phyloP scores from a whole-genome alignment of 2,113 vertebrate genomes.

The Pangasianodon hypophthalmus region DNA sequence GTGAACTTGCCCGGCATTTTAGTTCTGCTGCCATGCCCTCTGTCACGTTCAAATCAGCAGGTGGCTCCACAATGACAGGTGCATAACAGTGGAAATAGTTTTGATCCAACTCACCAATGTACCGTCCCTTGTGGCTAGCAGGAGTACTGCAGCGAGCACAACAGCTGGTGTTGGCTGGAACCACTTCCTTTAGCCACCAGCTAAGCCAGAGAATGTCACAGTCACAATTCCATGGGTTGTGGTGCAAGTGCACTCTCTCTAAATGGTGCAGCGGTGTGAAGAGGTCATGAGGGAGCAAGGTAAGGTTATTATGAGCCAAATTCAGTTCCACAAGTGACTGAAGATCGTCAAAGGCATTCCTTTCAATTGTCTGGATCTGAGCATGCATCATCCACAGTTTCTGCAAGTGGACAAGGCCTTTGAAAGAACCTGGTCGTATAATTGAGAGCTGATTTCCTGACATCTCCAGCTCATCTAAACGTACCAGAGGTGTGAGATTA shows the following conservation, averaged over 20 bases:
- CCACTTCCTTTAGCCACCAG: conserved; percentile 99
- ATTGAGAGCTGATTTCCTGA: conserved; percentile 95
- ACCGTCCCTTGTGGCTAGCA: conserved; percentile 89
- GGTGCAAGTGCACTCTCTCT: conserved; percentile 95
- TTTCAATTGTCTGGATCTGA: conserved; percentile 96
- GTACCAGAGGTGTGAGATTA: conserved; percentile 94
- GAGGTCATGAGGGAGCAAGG: conserved; percentile 96
- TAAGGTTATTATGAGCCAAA: conserved; percentile 97
- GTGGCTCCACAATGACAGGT: conserved; percentile 97
- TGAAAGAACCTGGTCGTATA: conserved; percentile 93
- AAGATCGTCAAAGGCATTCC: conserved; percentile 97
- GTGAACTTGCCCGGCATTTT: conserved; percentile 91
- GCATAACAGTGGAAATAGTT: conserved; percentile 98
- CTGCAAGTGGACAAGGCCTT: conserved; percentile 97
- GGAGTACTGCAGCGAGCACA: conserved; percentile 96
- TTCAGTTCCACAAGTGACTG: conserved; percentile 98
- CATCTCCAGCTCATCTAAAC: conserved; percentile 96
- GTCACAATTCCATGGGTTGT: conserved; percentile 99
- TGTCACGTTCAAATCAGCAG: conserved; percentile 94
- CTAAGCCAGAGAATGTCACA: conserved; percentile 98
- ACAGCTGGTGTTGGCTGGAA: conserved; percentile 95
- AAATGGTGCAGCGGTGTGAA: conserved; percentile 95
- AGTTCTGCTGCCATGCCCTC: conserved; percentile 97
- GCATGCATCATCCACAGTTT: conserved; percentile 99
- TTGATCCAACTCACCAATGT: conserved; percentile 96